Base-by-base conservation (phyloP, 2,888 invertebrate species). In the Leptothorax acervorum region DNA sequence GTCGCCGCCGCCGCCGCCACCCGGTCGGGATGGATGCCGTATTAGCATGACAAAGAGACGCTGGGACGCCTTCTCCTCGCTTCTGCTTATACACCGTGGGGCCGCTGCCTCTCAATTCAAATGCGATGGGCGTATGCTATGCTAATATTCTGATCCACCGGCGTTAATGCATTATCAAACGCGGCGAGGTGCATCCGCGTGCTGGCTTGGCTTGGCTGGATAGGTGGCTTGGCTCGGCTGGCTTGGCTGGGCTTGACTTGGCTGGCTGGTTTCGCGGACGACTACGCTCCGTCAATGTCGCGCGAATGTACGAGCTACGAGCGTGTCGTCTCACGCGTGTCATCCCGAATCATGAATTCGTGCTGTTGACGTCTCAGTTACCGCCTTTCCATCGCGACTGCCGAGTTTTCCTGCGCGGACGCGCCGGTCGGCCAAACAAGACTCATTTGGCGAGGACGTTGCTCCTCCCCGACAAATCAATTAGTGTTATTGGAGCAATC, bases 41-140 rank as follows among this genome's bases (percentile, higher is more conserved):
- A 95, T 95, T 95, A 94, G 93, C 95, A 95, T 95, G 94, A 95
- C 95, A 95, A 95, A 95, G 95, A 93, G 94, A 93, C 94, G 92
- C 91, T 92, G 93, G 94, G 94, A 94, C 94, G 94, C 94, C 94
- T 93, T 94, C 93, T 92, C 92, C 92, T 92, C 92, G 92, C 93
- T 93, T 93, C 93, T 92, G 93, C 93, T 93, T 92, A 91, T 91
- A 92, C 91, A 89, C 88, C 89, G 92, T 91, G 92, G 88, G 89
- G 85, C 92, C 88, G 90, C 92, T 89, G 92, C 91, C 93, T 93
- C 93, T 93, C 94, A 93, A 95, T 95, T 94, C 94, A 94, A 94
- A 95, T 93, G 94, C 93, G 94, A 94, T 94, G 94, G 94, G 94
- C 94, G 95, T 94, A 94, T 92, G 94, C 93, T 94, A 94, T 94